Evolutionary conservation across 2,888 invertebrate genomes (phyloP).

Genomic region (Entomobrya proxima): DNA sequence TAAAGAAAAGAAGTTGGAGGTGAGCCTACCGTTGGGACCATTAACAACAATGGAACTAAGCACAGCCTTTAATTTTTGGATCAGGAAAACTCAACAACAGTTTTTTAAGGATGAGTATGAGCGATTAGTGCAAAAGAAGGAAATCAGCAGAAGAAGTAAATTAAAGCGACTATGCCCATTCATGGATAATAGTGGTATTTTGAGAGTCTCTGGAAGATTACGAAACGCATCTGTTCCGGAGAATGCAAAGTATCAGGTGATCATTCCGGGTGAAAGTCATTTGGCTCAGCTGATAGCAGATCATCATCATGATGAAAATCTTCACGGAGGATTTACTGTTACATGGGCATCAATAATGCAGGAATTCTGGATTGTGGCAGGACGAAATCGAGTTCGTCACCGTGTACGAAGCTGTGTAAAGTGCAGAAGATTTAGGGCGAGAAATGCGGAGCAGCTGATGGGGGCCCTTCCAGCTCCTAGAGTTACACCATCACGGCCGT

Average conservation of each 20-base stretch:
- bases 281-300: neutral
- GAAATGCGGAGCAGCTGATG: constrained; percentile 74
- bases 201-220: neutral
- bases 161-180: neutral
- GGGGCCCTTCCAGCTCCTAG: constrained; percentile 74
- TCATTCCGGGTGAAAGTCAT: neutral
- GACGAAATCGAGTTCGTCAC: constrained; percentile 12
- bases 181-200: neutral
- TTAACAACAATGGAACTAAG: neutral
- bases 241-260: neutral
- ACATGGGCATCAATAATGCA: neutral
- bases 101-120: neutral
- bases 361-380: constrained; percentile 35
- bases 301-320: neutral
- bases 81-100: neutral
- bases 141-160: neutral
- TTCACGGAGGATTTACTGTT: neutral
- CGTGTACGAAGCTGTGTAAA: constrained; percentile 47
- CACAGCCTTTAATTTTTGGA: neutral
- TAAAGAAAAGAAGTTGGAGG: no score
- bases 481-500: constrained; percentile 71
- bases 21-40: no score
- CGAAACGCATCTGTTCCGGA: neutral
- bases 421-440: constrained; percentile 51
- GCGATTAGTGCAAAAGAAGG: neutral